A percentile compares a stretch with the other conserved stretches of the same genome.
Conservation (phyloP, 2,888 invertebrate species). For the Lymantria monacha region DNA sequence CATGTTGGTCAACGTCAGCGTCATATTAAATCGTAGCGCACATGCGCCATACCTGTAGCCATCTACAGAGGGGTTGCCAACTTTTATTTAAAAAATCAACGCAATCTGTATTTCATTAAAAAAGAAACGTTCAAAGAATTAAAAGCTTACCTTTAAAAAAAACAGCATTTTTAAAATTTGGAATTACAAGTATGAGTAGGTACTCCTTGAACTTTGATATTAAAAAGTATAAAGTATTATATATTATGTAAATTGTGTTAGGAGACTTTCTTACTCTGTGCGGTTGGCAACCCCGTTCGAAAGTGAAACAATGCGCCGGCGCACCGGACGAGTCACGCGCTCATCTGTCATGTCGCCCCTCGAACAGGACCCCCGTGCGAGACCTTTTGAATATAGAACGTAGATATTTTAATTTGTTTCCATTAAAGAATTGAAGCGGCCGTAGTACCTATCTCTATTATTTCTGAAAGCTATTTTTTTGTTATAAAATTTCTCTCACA, state of each 20-base stretch:
- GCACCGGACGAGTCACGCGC: conserved; percentile 46
- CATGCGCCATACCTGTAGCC: conserved; percentile 21
- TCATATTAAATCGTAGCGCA: conserved; percentile 40
- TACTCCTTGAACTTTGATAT: too few relatives aligned
- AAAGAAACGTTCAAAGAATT: too few relatives aligned
- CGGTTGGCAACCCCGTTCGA: conserved; percentile 17
- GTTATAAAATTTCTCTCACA: too few relatives aligned
- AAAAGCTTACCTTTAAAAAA: too few relatives aligned
- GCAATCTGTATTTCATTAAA: too few relatives aligned
- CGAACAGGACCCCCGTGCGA: conserved; percentile 44
- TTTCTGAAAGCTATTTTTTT: too few relatives aligned
- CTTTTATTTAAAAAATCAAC: neutral
- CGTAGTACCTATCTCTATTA: neutral
- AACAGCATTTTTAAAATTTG: too few relatives aligned
- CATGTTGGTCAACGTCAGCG: conserved; percentile 20
- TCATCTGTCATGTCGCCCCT: conserved; percentile 46
- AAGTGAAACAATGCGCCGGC: conserved; percentile 45
- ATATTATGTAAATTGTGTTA: too few relatives aligned
- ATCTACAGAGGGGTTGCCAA: neutral
- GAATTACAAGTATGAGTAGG: too few relatives aligned
- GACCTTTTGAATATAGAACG: conserved; percentile 24
- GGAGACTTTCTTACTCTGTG: too few relatives aligned
- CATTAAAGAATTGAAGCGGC: neutral
- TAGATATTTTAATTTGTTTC: conserved; percentile 11
- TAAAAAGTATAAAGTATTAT: too few relatives aligned